These are phyloP conservation scores for Orchesella flavescens DNA, from an alignment of 2,888 invertebrate genomes.

Conservation along the genomic window DNA sequence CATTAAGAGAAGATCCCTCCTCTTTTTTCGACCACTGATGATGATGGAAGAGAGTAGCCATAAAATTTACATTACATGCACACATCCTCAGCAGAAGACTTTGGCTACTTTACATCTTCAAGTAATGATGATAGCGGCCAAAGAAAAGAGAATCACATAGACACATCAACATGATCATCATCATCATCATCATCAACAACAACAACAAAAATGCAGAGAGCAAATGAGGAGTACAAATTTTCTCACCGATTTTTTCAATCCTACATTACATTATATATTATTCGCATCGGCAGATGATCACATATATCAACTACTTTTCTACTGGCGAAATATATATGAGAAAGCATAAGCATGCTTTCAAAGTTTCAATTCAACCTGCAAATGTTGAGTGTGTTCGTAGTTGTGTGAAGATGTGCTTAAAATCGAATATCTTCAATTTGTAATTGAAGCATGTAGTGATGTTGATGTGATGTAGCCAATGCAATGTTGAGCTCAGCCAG, in stretches of 20 bases:
- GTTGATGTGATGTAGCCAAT: too few relatives aligned
- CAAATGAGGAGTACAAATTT: constrained; percentile 14
- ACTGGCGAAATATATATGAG: not conserved
- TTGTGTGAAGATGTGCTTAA: not conserved
- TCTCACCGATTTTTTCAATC: constrained; percentile 3
- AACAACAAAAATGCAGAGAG: too few relatives aligned
- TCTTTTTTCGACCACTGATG: constrained; percentile 21
- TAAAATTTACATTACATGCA: not conserved
- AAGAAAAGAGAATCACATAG: constrained; percentile 11
- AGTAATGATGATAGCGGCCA: not conserved
- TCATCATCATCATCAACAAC: constrained; percentile 1
- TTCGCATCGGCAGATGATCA: not conserved
- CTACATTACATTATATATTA: not conserved
- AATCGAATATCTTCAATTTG: too few relatives aligned
- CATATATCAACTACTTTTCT: not conserved
- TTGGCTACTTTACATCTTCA: not conserved
- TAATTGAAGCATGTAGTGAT: not conserved
- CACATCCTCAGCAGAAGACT: not conserved
- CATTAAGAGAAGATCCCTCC: constrained; percentile 5
- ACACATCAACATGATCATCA: not conserved
- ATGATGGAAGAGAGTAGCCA: not conserved
- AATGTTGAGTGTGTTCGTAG: not conserved
- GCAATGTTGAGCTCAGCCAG: not conserved
- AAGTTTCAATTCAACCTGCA: not conserved
- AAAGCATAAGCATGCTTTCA: too few relatives aligned